phyloP scores from a whole-genome alignment of 64 coral and sea anemone species.

The Stichodactyla helianthus region DNA sequence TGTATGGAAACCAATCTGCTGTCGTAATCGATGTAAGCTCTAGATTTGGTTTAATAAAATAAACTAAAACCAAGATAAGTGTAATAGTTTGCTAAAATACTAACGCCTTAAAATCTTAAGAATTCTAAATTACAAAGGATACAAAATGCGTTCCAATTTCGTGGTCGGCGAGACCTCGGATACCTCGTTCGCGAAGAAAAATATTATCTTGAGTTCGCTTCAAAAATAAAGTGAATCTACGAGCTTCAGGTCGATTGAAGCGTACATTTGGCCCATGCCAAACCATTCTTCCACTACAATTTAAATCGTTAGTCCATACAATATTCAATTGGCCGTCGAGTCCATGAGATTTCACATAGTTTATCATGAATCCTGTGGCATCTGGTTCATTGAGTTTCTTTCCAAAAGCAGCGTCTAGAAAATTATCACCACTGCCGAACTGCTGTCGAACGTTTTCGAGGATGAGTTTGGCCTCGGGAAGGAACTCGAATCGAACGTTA shows the following conservation, averaged over 20 bases:
- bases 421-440: constrained; percentile 73
- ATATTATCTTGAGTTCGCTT: constrained; percentile 87
- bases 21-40: not conserved
- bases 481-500: constrained; percentile 81
- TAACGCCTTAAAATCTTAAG: not conserved
- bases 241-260: constrained; percentile 83
- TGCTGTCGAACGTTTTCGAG: constrained; percentile 79
- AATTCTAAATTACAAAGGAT: constrained; percentile 53
- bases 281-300: constrained; percentile 80
- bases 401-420: constrained; percentile 81
- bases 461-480: constrained; percentile 69
- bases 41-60: constrained; percentile 4
- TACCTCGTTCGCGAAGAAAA: constrained; percentile 81
- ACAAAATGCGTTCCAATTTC: constrained; percentile 99
- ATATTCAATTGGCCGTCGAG: constrained; percentile 84
- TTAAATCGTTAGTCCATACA: constrained; percentile 80
- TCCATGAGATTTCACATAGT: constrained; percentile 73
- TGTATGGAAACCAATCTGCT: not conserved
- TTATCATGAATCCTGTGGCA: constrained; percentile 69
- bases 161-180: constrained; percentile 85
- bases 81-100: not conserved
- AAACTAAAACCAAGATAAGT: not conserved
- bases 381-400: constrained; percentile 53
- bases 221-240: constrained; percentile 79
- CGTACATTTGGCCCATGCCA: constrained; percentile 86